Evolutionary conservation across 2,797 vertebrate species (phyloP), one percentile per base, ranked within the genome.

Genomic region (Choloepus didactylus): DNA sequence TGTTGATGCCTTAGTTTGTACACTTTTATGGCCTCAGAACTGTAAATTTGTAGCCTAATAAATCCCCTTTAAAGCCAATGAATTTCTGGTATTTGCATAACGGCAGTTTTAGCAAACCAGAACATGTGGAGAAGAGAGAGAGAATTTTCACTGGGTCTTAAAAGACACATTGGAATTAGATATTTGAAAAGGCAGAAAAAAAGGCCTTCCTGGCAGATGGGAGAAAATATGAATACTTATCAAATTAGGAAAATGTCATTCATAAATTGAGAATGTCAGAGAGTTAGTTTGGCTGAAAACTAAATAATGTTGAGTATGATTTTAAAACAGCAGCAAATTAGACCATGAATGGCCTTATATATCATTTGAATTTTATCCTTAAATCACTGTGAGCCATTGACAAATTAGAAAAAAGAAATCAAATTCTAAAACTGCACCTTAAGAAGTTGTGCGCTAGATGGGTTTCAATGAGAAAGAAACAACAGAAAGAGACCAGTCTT

Each of bases 181-280:
- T 81, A n/a, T 80, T 89, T 94, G 75, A 89, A 81, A 23, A 89
- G 23, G 1, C 21, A 84, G 35, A 56, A 41, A 46, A 91, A 70
- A 66, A 5, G 15, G 5, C 6, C 31, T 66, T 66, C 46, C 7
- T 77, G 25, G 21, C 16, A 92, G 35, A 76, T 59, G 14, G 16
- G 38, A 62, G 77, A 51, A 85, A 77, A 56, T 41, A 59, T 38
- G 16, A 90, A 54, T 72, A 31, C 35, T 59, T 46, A 92, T 79
- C 72, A 95, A 82, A 88, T 95, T 91, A 92, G 73, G n/a, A 86
- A 89, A 94, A 92, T 89, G 19, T 35, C 72, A 54, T 12, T 93
- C 41, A 87, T 93, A 64, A 87, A 83, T 83, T 88, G n/a, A 96
- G 41, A 67, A 80, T 90, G 38, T 66, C 16, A 76, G 18, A 56